Evolutionary conservation across 2,888 invertebrate species (phyloP).

Genomic region (Globia sparganii): DNA sequence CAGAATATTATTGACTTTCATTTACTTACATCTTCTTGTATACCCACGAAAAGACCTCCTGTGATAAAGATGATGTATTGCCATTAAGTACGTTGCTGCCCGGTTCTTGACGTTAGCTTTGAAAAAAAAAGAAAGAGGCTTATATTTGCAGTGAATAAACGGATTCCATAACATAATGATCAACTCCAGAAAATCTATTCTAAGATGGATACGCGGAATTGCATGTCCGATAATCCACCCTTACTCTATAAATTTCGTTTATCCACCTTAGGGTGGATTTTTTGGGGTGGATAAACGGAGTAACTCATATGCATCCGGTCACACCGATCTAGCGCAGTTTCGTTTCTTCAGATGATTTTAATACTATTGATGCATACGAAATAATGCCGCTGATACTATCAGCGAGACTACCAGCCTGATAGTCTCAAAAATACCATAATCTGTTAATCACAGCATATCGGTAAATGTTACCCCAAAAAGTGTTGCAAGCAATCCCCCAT

Average conservation of each 20-base stretch:
- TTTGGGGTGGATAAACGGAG: no score
- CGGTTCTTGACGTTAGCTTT: not conserved
- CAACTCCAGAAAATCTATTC: not conserved
- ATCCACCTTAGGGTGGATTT: no score
- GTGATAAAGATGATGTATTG: not conserved
- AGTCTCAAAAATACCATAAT: not conserved
- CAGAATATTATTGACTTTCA: not conserved
- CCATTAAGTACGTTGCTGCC: no score
- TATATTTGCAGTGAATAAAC: not conserved
- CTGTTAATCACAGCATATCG: no score
- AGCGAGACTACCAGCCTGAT: no score
- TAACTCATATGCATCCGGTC: not conserved
- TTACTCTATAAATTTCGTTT: not conserved
- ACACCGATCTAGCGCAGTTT: not conserved
- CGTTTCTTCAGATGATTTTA: not conserved
- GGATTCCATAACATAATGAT: not conserved
- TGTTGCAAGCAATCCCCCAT: not conserved
- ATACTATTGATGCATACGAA: not conserved
- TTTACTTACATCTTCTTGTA: not conserved
- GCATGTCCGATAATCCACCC: not conserved
- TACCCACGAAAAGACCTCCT: not conserved
- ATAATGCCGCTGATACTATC: not conserved
- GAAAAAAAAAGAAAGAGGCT: not conserved
- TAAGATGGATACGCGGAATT: not conserved
- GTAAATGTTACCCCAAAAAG: not conserved